Percentiles rank a stretch among this genome's conserved stretches.
Conservation (phyloP, 2,797 vertebrate species). For the Lates japonicus region DNA sequence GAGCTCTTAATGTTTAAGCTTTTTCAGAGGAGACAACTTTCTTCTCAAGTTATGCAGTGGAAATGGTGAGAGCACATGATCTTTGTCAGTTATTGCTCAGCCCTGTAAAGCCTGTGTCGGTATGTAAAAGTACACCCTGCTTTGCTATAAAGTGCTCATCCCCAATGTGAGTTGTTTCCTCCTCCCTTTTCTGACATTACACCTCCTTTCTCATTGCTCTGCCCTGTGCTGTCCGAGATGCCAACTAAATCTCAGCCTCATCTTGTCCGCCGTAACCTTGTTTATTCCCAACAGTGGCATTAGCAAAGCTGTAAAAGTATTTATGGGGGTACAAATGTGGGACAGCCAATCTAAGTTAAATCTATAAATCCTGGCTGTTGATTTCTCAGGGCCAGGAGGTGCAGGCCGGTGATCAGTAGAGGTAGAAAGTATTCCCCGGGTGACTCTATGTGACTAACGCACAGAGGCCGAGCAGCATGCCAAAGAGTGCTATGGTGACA, state of each 20-base stretch:
- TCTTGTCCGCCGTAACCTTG: constrained; percentile 86
- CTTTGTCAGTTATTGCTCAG: constrained; percentile 37
- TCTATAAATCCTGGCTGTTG: constrained; percentile 87
- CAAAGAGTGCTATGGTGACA: constrained; percentile 75
- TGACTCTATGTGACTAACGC: constrained; percentile 81
- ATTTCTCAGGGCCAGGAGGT: constrained; percentile 86
- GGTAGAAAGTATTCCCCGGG: constrained; percentile 82
- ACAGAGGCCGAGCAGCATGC: constrained; percentile 79
- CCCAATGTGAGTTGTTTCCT: constrained; percentile 32
- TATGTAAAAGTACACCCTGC: constrained; percentile 62
- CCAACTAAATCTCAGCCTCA: constrained; percentile 84
- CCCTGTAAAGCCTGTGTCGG: constrained; percentile 41
- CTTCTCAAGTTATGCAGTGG: constrained; percentile 15
- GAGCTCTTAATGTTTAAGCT: constrained; percentile 25
- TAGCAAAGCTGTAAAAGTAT: constrained; percentile 88
- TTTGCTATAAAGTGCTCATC: constrained; percentile 62
- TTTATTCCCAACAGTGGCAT: constrained; percentile 88
- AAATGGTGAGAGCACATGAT: constrained; percentile 15
- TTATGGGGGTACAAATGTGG: constrained; percentile 85
- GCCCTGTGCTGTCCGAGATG: constrained; percentile 70
- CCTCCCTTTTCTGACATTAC: constrained; percentile 52
- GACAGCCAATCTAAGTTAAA: constrained; percentile 87
- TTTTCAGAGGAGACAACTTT: constrained; percentile 26
- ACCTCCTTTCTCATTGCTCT: constrained; percentile 65
- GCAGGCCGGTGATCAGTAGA: constrained; percentile 83